Conservation (phyloP, 2,797 vertebrate genomes). For the Acipenser oxyrinchus region DNA sequence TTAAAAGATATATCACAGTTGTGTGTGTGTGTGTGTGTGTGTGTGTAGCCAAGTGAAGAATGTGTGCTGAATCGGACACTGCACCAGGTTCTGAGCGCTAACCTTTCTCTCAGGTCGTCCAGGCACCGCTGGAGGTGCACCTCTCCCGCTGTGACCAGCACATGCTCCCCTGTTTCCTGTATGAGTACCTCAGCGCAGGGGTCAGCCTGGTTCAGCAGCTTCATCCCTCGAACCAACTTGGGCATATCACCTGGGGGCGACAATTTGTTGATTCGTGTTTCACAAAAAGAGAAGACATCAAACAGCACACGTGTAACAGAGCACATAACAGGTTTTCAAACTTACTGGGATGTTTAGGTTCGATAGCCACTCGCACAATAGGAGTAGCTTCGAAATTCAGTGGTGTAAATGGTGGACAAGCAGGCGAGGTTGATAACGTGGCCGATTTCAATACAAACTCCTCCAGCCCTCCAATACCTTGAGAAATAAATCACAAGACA, state of each 20-base stretch:
- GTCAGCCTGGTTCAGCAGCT: conserved; percentile 92
- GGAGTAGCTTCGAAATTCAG: conserved; percentile 87
- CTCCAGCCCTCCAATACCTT: conserved; percentile 86
- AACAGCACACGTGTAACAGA: conserved; percentile 13
- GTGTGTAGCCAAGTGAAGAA: conserved; percentile 4
- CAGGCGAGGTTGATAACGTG: conserved; percentile 73
- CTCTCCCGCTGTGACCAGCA: conserved; percentile 90
- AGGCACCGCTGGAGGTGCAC: conserved; percentile 93
- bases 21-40: conserved; percentile 9
- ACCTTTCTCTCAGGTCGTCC: conserved; percentile 88
- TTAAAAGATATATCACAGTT: conserved; percentile 26
- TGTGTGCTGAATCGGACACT: background rate
- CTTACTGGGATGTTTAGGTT: conserved; percentile 90
- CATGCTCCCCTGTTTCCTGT: conserved; percentile 93
- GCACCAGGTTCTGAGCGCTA: conserved; percentile 25
- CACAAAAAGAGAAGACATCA: background rate
- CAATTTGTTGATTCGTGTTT: background rate
- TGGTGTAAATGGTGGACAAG: conserved; percentile 82
- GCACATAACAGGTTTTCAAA: conserved; percentile 14
- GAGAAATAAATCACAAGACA: conserved; percentile 9
- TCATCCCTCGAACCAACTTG: conserved; percentile 87
- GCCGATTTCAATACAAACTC: conserved; percentile 87
- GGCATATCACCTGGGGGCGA: conserved; percentile 82
- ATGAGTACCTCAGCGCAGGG: conserved; percentile 90
- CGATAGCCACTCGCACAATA: conserved; percentile 87